These are phyloP conservation scores for Hemicordylus capensis DNA, from an alignment of 2,113 vertebrate species.

Conservation along the genomic window DNA sequence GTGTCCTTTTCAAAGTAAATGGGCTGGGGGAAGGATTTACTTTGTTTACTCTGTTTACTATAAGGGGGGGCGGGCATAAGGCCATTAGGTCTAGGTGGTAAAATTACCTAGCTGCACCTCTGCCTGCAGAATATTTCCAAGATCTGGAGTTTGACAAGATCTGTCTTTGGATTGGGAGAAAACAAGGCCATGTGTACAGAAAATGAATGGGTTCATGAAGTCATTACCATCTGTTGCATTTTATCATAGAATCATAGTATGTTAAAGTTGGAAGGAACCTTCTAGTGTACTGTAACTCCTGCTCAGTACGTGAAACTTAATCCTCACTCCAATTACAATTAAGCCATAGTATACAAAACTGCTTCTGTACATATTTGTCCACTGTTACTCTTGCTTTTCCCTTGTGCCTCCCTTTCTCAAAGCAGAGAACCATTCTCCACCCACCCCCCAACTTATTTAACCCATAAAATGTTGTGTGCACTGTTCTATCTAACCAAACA, in stretches of 20 bases:
- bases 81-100: too few species aligned
- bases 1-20: too few species aligned
- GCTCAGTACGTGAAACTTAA: too few species aligned
- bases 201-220: background rate
- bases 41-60: too few species aligned
- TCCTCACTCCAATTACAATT: background rate
- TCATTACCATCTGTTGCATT: background rate
- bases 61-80: too few species aligned
- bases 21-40: too few species aligned
- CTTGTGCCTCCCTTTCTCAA: too few species aligned
- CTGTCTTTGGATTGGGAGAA: background rate
- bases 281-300: too few species aligned
- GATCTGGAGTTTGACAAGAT: background rate
- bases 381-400: background rate
- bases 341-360: background rate
- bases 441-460: too few species aligned
- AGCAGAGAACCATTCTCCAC: too few species aligned
- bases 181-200: background rate
- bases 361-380: background rate
- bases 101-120: background rate
- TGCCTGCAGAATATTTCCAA: background rate
- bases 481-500: background rate
- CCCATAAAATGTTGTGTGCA: background rate
- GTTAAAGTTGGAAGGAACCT: too few species aligned
- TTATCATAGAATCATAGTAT: too few species aligned